Base-by-base conservation (phyloP, 1,140 invertebrate species). In the Meloidogyne hapla region DNA sequence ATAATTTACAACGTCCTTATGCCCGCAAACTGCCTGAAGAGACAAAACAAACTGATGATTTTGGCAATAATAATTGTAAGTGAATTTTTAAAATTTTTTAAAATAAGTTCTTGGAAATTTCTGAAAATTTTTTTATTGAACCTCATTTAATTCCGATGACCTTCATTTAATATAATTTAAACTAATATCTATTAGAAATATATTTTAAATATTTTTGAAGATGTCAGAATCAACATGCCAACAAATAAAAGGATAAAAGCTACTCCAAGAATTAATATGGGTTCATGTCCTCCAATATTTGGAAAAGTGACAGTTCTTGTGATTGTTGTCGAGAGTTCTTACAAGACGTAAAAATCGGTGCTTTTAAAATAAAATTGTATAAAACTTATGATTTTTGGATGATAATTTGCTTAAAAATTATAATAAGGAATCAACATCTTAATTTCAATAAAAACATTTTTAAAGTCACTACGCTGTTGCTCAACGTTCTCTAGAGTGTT, bases 401-500 rank as follows among this genome's bases (percentile, higher is more conserved):
- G n/a, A n/a, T n/a, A n/a, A n/a, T n/a, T n/a, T n/a, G n/a, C n/a
- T n/a, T n/a, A n/a, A n/a, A n/a, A n/a, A n/a, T n/a, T n/a, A n/a
- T n/a, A n/a, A n/a, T n/a, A n/a, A n/a, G n/a, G n/a, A n/a, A n/a
- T n/a, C n/a, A n/a, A n/a, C n/a, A n/a, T n/a, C n/a, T n/a, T n/a
- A n/a, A n/a, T n/a, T n/a, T n/a, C n/a, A n/a, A 33, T 1, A 33
- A 33, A 33, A 33, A 0, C 1, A 6, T 6, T 23, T 28, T 83
- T 84, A 75, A 40, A 86, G 84, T 6, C 77, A 81, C 45, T 85
- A 85, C 38, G 65, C 65, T 56, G 84, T 85, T 5, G 84, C 84
- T 2, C 85, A 87, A 68, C 72, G 84, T 28, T 81, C 85, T 2
- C 72, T 87, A n/a, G 70, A 84, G 56, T 85, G 84, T 62, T 85